Conservation (phyloP, 2,113 vertebrate genomes). For the Phalacrocorax aristotelis region DNA sequence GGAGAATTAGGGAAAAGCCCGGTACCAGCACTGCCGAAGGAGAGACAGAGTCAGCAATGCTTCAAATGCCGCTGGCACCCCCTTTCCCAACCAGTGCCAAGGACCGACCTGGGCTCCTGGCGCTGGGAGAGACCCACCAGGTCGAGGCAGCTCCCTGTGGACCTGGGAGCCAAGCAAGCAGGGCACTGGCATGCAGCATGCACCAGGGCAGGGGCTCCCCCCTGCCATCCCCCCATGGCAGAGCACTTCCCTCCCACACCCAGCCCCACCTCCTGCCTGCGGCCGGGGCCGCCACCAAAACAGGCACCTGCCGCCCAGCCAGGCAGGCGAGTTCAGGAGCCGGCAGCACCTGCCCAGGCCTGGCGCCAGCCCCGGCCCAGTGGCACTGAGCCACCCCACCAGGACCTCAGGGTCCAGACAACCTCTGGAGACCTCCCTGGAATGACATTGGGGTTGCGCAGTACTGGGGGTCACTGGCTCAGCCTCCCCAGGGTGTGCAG, state of each 20-base stretch:
- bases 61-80: fast-evolving
- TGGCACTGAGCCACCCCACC: not conserved
- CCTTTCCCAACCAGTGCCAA: not conserved
- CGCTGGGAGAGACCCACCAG: not conserved
- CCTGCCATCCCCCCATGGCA: not conserved
- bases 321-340: conserved; percentile 1
- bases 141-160: not conserved
- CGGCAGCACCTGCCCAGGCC: conserved; percentile 23
- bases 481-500: not conserved
- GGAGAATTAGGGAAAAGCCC: conserved; percentile 78
- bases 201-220: not conserved
- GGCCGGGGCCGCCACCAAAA: conserved; percentile 52
- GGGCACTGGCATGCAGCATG: not conserved
- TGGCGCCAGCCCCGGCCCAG: not conserved
- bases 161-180: not conserved
- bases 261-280: conserved; percentile 60
- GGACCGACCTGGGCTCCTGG: not conserved
- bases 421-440: not conserved
- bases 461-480: not conserved
- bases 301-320: conserved; percentile 52
- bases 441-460: not conserved
- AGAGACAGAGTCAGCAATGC: not conserved
- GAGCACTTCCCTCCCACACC: conserved; percentile 52
- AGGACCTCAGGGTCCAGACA: not conserved
- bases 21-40: conserved; percentile 75